Evolutionary conservation across 2,113 vertebrate species (phyloP), one percentile per base, ranked within the genome.

Genomic region (Boulengeromyrus knoepffleri): DNA sequence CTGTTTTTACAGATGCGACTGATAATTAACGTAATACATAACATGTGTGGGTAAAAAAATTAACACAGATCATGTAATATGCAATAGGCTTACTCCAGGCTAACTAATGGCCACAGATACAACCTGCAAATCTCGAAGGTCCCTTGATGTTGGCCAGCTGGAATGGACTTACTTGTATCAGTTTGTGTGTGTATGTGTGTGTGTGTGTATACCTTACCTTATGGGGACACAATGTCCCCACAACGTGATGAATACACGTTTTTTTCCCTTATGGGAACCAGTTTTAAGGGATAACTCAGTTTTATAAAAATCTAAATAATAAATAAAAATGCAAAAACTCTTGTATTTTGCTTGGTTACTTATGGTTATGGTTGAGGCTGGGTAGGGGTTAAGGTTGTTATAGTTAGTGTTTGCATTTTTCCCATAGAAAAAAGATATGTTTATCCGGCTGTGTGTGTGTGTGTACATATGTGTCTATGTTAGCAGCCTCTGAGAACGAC

Each of bases 141-240:
- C 49, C 49, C 13, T 17, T 85, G 52, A 89, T 89, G n/a, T 36
- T 58, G 47, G 42, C 52, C 89, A 85, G 53, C 80, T 89, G 89
- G 4, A 19, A 7, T 2, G 47, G 50, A 42, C 47, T 74, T 31
- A 36, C 31, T 74, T 31, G 31, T 50, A 50, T 50, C 49, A 50
- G 49, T 45, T 5, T 45, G 45, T 45, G 45, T 19, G 17, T 89
- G 7, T 83, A 19, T 58, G 45, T 46, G 47, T 50, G 19, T 77
- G 46, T 36, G 47, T 12, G 88, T 36, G 17, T 50, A n/a, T 49
- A 70, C 6, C 19, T 56, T 56, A 21, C 53, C 52, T 53, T 19
- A 53, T 53, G 52, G 17, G 52, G 52, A 19, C 52, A 53, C 52
- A 50, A 50, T 50, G 3, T 50, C 49, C 49, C 49, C 3, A 15